Conservation (phyloP, 2,797 vertebrate genomes). For the Jordanella pulchra region DNA sequence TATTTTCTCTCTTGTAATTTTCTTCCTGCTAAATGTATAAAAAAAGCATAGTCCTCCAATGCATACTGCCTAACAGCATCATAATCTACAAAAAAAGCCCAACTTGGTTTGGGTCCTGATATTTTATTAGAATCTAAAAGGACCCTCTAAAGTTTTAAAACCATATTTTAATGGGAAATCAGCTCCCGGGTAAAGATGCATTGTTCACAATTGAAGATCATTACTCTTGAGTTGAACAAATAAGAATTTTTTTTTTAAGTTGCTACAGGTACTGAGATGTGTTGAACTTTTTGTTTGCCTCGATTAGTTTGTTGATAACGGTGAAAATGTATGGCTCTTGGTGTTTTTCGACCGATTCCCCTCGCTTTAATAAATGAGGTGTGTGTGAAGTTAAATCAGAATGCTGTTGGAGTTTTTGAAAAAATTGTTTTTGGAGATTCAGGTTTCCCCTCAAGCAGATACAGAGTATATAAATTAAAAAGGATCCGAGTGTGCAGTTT, state of each 20-base stretch:
- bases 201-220: slow-evolving; percentile 68
- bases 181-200: slow-evolving; percentile 71
- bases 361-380: slow-evolving; percentile 19
- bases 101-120: slow-evolving; percentile 51
- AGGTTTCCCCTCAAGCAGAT: slow-evolving; percentile 9
- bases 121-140: slow-evolving; percentile 79
- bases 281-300: slow-evolving; percentile 55
- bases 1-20: slow-evolving; percentile 6
- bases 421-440: slow-evolving; percentile 11
- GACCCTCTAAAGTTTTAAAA: slow-evolving; percentile 73
- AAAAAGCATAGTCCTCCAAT: slow-evolving; percentile 35
- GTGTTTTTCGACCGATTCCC: slow-evolving; percentile 44
- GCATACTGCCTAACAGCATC: slow-evolving; percentile 46
- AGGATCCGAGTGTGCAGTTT: slow-evolving; percentile 2
- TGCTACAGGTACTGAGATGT: slow-evolving; percentile 51
- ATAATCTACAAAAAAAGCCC: slow-evolving; percentile 75
- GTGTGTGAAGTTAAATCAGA: slow-evolving; percentile 19
- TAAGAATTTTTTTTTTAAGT: slow-evolving; percentile 47
- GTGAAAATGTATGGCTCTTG: slow-evolving; percentile 48
- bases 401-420: slow-evolving; percentile 13
- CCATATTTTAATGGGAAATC: slow-evolving; percentile 75
- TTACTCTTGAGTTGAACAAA: slow-evolving; percentile 65
- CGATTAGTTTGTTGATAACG: slow-evolving; percentile 57
- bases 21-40: slow-evolving; percentile 47
- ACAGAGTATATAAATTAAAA: slow-evolving; percentile 6